Conservation (phyloP, 2,888 invertebrate genomes). For the Congeria kusceri region DNA sequence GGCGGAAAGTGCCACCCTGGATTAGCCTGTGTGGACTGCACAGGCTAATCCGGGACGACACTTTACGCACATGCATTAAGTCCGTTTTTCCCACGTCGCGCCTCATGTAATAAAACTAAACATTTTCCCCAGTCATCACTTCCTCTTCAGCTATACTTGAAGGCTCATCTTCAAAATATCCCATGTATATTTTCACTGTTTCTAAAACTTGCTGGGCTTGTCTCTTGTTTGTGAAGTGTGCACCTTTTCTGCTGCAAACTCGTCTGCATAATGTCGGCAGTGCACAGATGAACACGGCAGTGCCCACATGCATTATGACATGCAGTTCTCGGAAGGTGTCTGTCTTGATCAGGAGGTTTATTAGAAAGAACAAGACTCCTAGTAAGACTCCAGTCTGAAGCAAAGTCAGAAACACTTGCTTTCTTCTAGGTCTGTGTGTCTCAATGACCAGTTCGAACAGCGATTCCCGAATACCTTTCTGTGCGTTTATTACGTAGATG, state of each 20-base stretch:
- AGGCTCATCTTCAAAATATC: not conserved
- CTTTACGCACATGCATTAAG: too few relatives aligned
- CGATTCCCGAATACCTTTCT: conserved; percentile 19
- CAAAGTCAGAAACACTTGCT: conserved; percentile 55
- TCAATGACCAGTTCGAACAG: conserved; percentile 59
- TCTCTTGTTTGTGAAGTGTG: not conserved
- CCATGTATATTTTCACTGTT: conserved; percentile 12
- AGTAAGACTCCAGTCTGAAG: conserved; percentile 50
- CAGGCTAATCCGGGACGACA: too few relatives aligned
- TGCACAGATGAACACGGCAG: conserved; percentile 63
- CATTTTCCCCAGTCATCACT: too few relatives aligned
- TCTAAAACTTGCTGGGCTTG: not conserved
- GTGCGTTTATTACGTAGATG: conserved; percentile 1
- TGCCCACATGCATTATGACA: conserved; percentile 61
- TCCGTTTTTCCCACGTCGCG: too few relatives aligned
- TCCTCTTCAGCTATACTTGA: not conserved
- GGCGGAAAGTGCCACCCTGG: too few relatives aligned
- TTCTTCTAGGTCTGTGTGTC: conserved; percentile 51
- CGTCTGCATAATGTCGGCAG: conserved; percentile 59
- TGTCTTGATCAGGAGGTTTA: conserved; percentile 54
- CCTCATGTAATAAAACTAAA: too few relatives aligned
- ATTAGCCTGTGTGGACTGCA: too few relatives aligned
- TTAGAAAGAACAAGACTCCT: conserved; percentile 49
- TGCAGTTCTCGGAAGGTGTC: conserved; percentile 57
- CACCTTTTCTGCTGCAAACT: conserved; percentile 23